phyloP scores from a whole-genome alignment of 2,888 invertebrate genomes.

The Epistrophe eligans region DNA sequence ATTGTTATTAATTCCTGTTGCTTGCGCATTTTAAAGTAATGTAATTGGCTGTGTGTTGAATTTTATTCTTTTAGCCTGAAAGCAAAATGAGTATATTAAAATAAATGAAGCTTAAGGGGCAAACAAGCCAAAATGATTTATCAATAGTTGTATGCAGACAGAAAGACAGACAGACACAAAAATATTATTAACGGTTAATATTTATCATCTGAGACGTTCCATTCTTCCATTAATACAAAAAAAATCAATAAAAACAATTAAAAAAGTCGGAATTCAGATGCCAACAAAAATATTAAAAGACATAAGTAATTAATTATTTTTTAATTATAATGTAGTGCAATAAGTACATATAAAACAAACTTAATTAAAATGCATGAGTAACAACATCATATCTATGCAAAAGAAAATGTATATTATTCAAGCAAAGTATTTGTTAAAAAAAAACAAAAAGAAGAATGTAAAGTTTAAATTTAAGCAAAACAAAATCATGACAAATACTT shows the following conservation, averaged over 20 bases:
- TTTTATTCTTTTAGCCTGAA: constrained; percentile 57
- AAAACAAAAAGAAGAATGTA: constrained; percentile 37
- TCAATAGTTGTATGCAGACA: constrained; percentile 49
- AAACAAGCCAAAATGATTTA: constrained; percentile 56
- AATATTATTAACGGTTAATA: constrained; percentile 44
- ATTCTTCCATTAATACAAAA: constrained; percentile 60
- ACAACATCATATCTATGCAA: neutral
- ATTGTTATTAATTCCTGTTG: constrained; percentile 55
- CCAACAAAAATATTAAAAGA: constrained; percentile 53
- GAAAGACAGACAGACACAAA: constrained; percentile 23
- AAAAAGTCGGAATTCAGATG: constrained; percentile 68
- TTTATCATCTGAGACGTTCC: constrained; percentile 68
- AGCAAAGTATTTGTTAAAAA: constrained; percentile 42
- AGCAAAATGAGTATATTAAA: constrained; percentile 52
- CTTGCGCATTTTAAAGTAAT: constrained; percentile 57
- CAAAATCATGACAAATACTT: constrained; percentile 57
- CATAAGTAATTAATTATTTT: constrained; percentile 61
- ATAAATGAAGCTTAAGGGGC: constrained; percentile 31
- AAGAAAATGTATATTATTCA: constrained; percentile 17
- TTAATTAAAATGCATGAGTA: constrained; percentile 9
- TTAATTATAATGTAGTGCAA: constrained; percentile 52
- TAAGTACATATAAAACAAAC: constrained; percentile 22
- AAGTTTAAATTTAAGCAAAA: constrained; percentile 64
- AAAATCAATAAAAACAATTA: constrained; percentile 7
- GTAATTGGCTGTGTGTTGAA: constrained; percentile 70